Evolutionary conservation across 92 coral and sea anemone species (phyloP), one percentile per base, ranked within the genome.

Genomic region (Phenganax stokvisi): DNA sequence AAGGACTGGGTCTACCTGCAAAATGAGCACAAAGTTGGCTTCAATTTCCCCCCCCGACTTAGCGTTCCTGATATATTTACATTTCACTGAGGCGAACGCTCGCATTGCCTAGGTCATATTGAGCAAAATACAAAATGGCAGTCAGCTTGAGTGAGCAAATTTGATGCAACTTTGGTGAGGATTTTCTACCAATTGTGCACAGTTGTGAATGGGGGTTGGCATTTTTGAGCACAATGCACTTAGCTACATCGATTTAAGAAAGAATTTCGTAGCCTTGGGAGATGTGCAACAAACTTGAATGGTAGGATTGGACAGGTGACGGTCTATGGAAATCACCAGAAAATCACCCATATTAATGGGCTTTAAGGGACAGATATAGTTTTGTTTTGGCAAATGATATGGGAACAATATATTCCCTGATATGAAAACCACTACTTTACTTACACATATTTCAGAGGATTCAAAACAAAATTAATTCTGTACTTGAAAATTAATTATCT

Each of bases 201-300:
- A 59, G 65, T 59, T 59, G 65, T 59, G 65, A 59, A 59, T 59
- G 65, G 65, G 65, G 65, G 27, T 59, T 59, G 65, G 65, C 65
- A 59, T 59, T 59, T 59, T 13, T 59, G 65, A 59, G 65, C 65
- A 59, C 27, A 59, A 25, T 13, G 65, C n/a, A 59, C 27, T 13
- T 59, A 59, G 27, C 65, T 59, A 59, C 65, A 59, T 59, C 3
- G 65, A 59, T 13, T 59, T 59, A 59, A 0, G 65, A 1, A 59
- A 59, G 65, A 59, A 59, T 59, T 13, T 59, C 27, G 16, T 59
- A 59, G 65, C 65, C 65, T 59, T 25, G n/a, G 27, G 27, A 25
- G 7, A 59, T 59, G 65, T 59, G 65, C 65, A 59, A 59, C 65
- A 6, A 59, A 59, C 65, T 59, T 59, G 65, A 59, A 59, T 7